Base-by-base conservation (phyloP, 1,140 invertebrate genomes). In the Holcopasites calliopsidis region DNA sequence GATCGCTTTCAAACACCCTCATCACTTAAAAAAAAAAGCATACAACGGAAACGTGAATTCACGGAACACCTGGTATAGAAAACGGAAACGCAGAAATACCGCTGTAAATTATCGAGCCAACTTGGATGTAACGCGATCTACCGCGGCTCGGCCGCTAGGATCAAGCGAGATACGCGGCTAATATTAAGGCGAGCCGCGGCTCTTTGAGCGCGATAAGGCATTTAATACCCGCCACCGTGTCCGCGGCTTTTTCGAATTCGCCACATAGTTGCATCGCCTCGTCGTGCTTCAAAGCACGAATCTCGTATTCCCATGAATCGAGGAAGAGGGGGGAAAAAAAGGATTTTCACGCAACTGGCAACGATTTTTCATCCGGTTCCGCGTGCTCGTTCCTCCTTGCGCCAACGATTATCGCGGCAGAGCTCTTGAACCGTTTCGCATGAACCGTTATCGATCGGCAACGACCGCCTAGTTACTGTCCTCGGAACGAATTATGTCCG, bases 391-490 rank as follows among this genome's bases (percentile, higher is more conserved):
- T 69, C 21, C n/a, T n/a, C n/a, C n/a, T n/a, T n/a, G n/a, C 18
- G 6, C 31, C 33, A 44, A 72, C 58, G 44, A 72, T 64, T 64
- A 72, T 64, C 69, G 21, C 58, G 4, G 58, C 23, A 31, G 50
- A 62, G 33, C 69, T 50, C 49, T n/a, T n/a, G 28, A 50, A 49
- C 44, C 47, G 60, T 54, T 38, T 65, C 70, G 60, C 70, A 23
- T 73, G 35, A 65, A 62, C 69, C 47, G 71, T 66, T 55, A 66
- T 61, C 49, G 47, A 33, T 60, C 31, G 16, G 23, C 16, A n/a
- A n/a, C 54, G 26, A 54, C 35, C 55, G 61, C 61, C 40, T 74
- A 50, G 61, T 66, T 54, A 66, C 71, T 74, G 71, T 74, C 61
- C 38, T 6, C 35, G 50, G n/a, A 42, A 65, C 61, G 61, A 74